These are phyloP conservation scores for Telmatherina bonti DNA, from an alignment of 2,797 vertebrate genomes.

Conservation along the genomic window DNA sequence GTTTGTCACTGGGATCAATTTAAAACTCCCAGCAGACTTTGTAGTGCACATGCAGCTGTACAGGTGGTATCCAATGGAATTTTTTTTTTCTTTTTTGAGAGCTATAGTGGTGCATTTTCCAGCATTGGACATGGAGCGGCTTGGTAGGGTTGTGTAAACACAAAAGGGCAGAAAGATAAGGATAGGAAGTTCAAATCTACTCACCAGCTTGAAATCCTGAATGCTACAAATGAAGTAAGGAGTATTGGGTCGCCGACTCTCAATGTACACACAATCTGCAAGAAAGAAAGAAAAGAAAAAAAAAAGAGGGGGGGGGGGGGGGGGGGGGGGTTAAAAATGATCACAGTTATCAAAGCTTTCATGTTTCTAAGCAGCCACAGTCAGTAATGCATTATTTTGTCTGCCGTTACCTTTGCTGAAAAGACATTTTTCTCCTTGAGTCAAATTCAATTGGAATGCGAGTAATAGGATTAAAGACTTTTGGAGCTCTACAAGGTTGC, in stretches of 20 bases:
- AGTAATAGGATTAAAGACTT: conserved; percentile 87
- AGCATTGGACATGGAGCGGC: conserved; percentile 15
- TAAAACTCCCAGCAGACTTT: conserved; percentile 12
- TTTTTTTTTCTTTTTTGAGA: conserved; percentile 2
- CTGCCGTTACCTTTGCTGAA: conserved; percentile 74
- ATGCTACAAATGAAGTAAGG: conserved; percentile 99
- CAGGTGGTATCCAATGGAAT: conserved; percentile 43
- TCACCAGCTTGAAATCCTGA: conserved; percentile 99
- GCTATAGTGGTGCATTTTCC: conserved; percentile 40
- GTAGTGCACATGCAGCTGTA: conserved; percentile 28
- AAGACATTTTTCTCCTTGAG: conserved; percentile 77
- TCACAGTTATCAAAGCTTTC: conserved; percentile 60
- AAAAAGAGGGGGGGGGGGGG: conserved; percentile 1
- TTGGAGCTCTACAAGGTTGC: conserved; percentile 79
- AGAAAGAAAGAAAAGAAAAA: conserved; percentile 43
- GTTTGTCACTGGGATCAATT: conserved; percentile 2
- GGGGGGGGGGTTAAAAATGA: conserved; percentile 47
- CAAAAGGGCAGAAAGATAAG: conserved; percentile 29
- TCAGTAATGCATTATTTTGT: conserved; percentile 66
- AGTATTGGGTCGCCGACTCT: conserved; percentile 97
- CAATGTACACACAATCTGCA: conserved; percentile 99
- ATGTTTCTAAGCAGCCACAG: conserved; percentile 59
- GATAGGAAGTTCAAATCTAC: conserved; percentile 68
- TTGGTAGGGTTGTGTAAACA: conserved; percentile 18
- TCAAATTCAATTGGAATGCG: conserved; percentile 85